phyloP scores from a whole-genome alignment of 2,113 vertebrate species.

The Theristicus caerulescens region DNA sequence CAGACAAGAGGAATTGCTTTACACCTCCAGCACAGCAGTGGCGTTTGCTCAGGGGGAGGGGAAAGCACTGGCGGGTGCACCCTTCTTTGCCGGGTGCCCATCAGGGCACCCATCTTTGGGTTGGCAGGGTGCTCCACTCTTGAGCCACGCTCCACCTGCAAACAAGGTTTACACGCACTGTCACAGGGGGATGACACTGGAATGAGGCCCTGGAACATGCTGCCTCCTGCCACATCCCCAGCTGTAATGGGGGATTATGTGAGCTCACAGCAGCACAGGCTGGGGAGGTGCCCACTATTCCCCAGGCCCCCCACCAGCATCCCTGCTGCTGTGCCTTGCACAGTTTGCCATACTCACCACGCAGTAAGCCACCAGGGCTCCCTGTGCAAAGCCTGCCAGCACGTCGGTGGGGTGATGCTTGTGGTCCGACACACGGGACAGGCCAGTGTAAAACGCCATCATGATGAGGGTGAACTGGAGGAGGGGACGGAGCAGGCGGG shows the following conservation, averaged over 20 bases:
- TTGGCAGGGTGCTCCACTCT: neutral
- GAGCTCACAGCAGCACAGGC: neutral
- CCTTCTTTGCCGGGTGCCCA: neutral
- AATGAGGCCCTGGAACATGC: neutral
- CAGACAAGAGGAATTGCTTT: neutral
- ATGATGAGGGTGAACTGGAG: conserved; percentile 97
- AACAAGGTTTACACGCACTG: rapidly evolving
- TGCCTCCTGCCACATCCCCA: neutral
- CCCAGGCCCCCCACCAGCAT: neutral
- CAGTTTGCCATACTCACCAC: conserved; percentile 78
- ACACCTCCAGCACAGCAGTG: rapidly evolving
- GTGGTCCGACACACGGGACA: conserved; percentile 93
- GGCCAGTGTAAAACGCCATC: conserved; percentile 96
- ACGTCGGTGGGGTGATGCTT: conserved; percentile 94
- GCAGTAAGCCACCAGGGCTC: conserved; percentile 92
- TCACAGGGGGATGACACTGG: neutral
- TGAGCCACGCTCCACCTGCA: neutral
- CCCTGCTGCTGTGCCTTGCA: rapidly evolving
- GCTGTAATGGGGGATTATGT: rapidly evolving
- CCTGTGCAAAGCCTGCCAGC: conserved; percentile 90
- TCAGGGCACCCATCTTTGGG: neutral
- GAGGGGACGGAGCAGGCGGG: conserved; percentile 90
- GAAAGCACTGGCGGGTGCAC: rapidly evolving
- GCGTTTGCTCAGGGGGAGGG: rapidly evolving
- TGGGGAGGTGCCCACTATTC: rapidly evolving